Base-by-base conservation (phyloP, 2,797 vertebrate genomes). In the Micropoecilia bifurca region DNA sequence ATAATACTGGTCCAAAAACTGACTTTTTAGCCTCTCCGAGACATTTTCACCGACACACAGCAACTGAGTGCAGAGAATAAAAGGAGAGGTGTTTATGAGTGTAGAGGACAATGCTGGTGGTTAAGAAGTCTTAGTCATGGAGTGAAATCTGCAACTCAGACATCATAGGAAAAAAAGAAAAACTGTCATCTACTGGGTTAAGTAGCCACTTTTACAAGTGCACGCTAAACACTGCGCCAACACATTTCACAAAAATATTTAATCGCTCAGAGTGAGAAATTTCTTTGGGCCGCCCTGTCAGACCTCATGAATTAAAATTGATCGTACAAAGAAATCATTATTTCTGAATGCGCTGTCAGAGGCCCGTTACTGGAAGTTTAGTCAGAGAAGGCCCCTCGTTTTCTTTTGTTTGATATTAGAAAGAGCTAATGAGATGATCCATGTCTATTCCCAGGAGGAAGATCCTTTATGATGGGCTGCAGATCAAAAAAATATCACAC, bases 161-260 rank as follows among this genome's bases (percentile, higher is more conserved):
- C 89, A 85, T 92, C 76, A 83, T 83, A 78, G 75, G 39, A 10
- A 63, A 36, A 66, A 87, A 93, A 33, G 3, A 36, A 3, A 91
- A 94, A 92, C 90, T 89, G 92, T 79, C 77, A 84, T 87, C 83
- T 71, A 88, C 88, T 88, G 91, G 86, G n/a, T 53, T 68, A 61
- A 85, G 90, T 79, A 90, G 81, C 71, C 72, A 69, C 20, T 59
- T 77, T 80, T 85, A 71, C 76, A 85, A 79, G 90, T 81, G 88
- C 48, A 69, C 46, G 68, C 71, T 66, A 16, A 48, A 59, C 69
- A 53, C n/a, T n/a, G 25, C 13, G 12, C 66, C 78, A 83, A 81
- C 61, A 48, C 45, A 87, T 90, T 92, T 89, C 83, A 86, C 78
- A 90, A 89, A 81, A 82, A 36, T 79, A 80, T 85, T 88, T 88